These are phyloP conservation scores for Azemiops feae DNA, from an alignment of 2,113 vertebrate species.

Conservation along the genomic window DNA sequence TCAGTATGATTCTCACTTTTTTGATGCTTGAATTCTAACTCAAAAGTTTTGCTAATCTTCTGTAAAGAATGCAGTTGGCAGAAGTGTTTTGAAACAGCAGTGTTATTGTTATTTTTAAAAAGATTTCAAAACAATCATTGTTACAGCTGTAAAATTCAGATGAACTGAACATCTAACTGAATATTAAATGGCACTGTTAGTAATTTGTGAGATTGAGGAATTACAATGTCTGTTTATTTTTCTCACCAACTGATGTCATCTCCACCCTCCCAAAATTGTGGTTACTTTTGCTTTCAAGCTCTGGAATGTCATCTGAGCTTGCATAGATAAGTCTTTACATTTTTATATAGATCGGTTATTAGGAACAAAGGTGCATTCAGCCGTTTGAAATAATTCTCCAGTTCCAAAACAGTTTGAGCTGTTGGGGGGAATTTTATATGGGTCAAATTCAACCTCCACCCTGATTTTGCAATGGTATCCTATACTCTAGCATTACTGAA, in stretches of 20 bases:
- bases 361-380: neutral
- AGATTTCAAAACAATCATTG: conserved; percentile 57
- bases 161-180: conserved; percentile 61
- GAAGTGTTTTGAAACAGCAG: conserved; percentile 44
- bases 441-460: too few relatives aligned
- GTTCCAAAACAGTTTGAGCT: neutral
- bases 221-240: conserved; percentile 52
- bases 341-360: neutral
- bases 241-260: conserved; percentile 47
- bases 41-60: conserved; percentile 64
- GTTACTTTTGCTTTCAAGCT: conserved; percentile 32
- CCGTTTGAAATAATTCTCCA: neutral
- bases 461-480: neutral
- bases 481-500: neutral
- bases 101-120: conserved; percentile 59
- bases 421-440: neutral
- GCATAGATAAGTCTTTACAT: neutral
- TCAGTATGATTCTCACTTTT: conserved; percentile 59
- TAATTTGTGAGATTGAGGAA: conserved; percentile 59
- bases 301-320: conserved; percentile 11
- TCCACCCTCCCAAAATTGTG: neutral
- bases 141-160: conserved; percentile 67
- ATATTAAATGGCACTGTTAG: conserved; percentile 74
- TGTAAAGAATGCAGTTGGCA: conserved; percentile 56
- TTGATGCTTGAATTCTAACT: conserved; percentile 67